Base-by-base conservation (phyloP, 1,140 invertebrate species). In the Papilio polyxenes region DNA sequence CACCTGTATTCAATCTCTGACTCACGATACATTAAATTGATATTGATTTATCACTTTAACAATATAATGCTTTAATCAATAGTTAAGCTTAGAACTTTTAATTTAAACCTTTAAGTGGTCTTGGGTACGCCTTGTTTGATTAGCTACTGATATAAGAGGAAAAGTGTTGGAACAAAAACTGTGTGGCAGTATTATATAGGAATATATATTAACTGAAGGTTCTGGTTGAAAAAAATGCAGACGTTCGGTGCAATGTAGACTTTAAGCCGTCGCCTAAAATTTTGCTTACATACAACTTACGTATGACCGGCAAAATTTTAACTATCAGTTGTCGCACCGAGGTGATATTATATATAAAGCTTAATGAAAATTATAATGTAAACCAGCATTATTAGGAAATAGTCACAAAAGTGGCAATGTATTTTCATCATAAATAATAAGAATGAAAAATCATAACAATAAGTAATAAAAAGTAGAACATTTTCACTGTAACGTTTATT, bases 1-100 rank as follows among this genome's bases (percentile, higher is more conserved):
- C 15, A 74, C 79, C 65, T 84, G 82, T 84, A 51, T 7, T 23
- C 17, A 53, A 76, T 76, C 44, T 51, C 7, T 20, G 40, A 51
- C 49, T 48, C 20, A 76, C 75, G 75, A 49, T 20, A 31, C 49
- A 23, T 76, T 76, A 76, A 51, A 76, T 53, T 76, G 49, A 51
- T n/a, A 53, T 15, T 53, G 48, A 76, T 51, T 76, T 51, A 76
- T 76, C 15, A n/a, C 49, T 76, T 31, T 76, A 76, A 76, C 75
- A 76, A 76, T 69, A 11, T 23, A 65, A 62, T 7, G 59, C n/a
- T 65, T 65, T 65, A 65, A 65, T 65, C 31, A 65, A 23, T 65
- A 13, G 1, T 56, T 17, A 17, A 15, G 56, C 56, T 59, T 59
- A 59, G 56, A 59, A 15, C 51, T 5, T n/a, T 59, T n/a, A 59